phyloP scores from a whole-genome alignment of 1,140 invertebrate genomes.

The Ditylenchus dipsaci region DNA sequence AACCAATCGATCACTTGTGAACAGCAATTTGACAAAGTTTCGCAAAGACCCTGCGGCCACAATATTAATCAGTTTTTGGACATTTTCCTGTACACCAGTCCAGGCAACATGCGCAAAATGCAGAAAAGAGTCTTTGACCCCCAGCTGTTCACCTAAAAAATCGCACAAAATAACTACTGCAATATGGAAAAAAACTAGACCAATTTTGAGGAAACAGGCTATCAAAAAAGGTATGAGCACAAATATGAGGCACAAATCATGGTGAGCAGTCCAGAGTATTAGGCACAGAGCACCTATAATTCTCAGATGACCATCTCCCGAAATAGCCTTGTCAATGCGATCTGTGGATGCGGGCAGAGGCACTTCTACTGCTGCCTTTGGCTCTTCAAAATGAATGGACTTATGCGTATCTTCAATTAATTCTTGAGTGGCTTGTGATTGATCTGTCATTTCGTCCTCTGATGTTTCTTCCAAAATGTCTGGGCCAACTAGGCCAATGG shows the following conservation, averaged over 20 bases:
- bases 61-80: constrained; percentile 49
- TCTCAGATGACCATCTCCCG: constrained; percentile 67
- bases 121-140: constrained; percentile 57
- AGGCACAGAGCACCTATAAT: constrained; percentile 68
- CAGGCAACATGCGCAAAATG: constrained; percentile 53
- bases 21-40: constrained; percentile 62
- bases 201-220: constrained; percentile 65
- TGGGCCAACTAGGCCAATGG: constrained; percentile 54
- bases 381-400: too few species aligned
- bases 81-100: constrained; percentile 27
- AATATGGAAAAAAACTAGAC: too few species aligned
- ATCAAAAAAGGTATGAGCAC: constrained; percentile 68
- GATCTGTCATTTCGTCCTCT: not conserved
- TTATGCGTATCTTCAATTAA: not conserved
- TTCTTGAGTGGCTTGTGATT: constrained; percentile 2
- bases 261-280: constrained; percentile 70
- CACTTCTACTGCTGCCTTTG: too few species aligned
- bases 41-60: constrained; percentile 63
- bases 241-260: constrained; percentile 69
- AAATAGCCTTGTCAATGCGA: constrained; percentile 36
- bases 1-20: constrained; percentile 66
- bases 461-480: not conserved
- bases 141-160: constrained; percentile 32
- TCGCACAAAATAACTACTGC: too few species aligned
- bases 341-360: not conserved